Percentiles rank a stretch among this genome's conserved stretches.
Conservation (phyloP, 2,113 vertebrate species). For the Phylloscopus trochilus region DNA sequence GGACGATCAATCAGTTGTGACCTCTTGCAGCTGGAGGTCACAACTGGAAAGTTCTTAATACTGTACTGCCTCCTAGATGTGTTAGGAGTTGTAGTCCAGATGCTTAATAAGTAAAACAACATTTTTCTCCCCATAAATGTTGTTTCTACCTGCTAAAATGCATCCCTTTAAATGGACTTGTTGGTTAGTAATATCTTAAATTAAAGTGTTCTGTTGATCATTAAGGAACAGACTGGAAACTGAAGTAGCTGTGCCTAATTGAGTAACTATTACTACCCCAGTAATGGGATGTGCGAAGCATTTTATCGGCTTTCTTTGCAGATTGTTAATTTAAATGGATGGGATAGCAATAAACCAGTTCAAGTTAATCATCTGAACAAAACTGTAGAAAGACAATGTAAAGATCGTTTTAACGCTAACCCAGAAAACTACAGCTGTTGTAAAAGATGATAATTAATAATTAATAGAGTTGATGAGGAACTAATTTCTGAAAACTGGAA, state of each 20-base stretch:
- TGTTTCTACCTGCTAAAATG: neutral
- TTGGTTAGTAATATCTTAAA: conserved; percentile 15
- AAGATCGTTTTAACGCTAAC: neutral
- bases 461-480: conserved; percentile 22
- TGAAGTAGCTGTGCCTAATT: conserved; percentile 39
- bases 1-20: neutral
- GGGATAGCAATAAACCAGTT: conserved; percentile 19
- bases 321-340: conserved; percentile 56
- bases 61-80: neutral
- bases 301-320: conserved; percentile 42
- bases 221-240: conserved; percentile 25
- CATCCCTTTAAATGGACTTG: neutral
- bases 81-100: neutral
- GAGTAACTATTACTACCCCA: conserved; percentile 23
- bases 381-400: neutral
- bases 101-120: neutral
- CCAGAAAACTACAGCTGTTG: neutral
- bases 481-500: conserved; percentile 33
- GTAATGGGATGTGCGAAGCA: conserved; percentile 21
- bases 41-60: neutral
- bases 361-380: conserved; percentile 51
- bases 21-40: neutral
- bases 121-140: neutral
- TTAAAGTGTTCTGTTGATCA: neutral
- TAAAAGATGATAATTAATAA: conserved; percentile 32